Base-by-base conservation (phyloP, 2,888 invertebrate genomes). In the Branchellion lobata region DNA sequence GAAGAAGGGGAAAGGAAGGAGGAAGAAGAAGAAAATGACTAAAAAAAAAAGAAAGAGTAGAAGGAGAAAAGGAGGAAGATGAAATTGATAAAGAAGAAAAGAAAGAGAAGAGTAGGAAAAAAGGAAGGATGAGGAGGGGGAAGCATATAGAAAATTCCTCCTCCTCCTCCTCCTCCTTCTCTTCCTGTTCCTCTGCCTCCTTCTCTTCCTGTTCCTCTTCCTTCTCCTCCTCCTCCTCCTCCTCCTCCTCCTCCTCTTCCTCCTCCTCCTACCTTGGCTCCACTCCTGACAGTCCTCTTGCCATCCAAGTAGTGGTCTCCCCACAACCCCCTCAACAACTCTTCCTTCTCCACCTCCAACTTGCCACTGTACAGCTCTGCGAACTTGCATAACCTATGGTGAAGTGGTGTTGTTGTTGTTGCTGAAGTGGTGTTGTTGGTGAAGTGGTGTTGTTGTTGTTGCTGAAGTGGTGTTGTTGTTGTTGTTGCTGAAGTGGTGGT, bases 291-390 rank as follows among this genome's bases (percentile, higher is more conserved):
- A 88, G 94, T 95, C 1, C 92, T 91, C 88, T 95, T 96, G 1
- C 91, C 87, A 86, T 94, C 93, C 69, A 95, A 90, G 86, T 93
- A 98, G 88, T 91, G 96, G 88, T 98, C 96, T 75, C 97, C 95
- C 97, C 97, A 98, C 0, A 98, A 88, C 0, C 94, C 94, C 87
- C 92, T 91, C 79, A 90, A 90, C 27, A 98, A 88, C 27, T 92
- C 90, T 29, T 91, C 90, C 81, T 91, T 91, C 84, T 92, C 92
- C 33, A 94, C 91, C 71, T 92, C 92, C 80, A 93, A 88, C 88
- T 93, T 93, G 21, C 90, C 88, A 0, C 92, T 90, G 85, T 92
- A 94, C 57, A 94, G 89, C 84, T 90, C 90, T 0, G 94, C 93
- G 90, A 97, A 97, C 84, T 94, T 92, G 40, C 90, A 90, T 0